Percentiles rank a stretch among this genome's conserved stretches.
phyloP scores from a whole-genome alignment of 2,797 vertebrate genomes.

The Luscinia megarhynchos region DNA sequence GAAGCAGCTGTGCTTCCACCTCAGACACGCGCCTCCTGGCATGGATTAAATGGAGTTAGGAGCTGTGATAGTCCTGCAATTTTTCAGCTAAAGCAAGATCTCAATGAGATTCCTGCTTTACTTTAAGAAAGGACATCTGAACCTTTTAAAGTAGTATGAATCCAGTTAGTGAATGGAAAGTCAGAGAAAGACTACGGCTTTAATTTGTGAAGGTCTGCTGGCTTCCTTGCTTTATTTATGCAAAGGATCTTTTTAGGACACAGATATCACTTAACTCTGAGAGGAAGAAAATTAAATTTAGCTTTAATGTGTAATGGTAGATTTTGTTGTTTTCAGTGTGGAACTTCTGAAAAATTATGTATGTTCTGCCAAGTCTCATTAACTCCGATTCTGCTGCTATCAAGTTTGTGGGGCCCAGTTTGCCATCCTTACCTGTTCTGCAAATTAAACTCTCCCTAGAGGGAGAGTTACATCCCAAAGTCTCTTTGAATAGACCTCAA shows the following conservation, averaged over 20 bases:
- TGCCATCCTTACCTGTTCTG: not conserved
- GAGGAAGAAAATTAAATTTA: slow-evolving; percentile 31
- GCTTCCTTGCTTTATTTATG: slow-evolving; percentile 20
- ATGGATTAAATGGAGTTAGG: not conserved
- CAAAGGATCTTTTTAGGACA: slow-evolving; percentile 1
- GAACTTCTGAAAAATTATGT: not conserved
- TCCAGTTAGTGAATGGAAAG: slow-evolving; percentile 7
- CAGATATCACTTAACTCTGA: not conserved
- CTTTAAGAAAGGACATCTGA: not conserved
- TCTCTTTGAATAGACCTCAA: not conserved
- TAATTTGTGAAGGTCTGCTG: slow-evolving; percentile 8
- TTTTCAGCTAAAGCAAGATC: not conserved
- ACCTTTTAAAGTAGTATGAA: not conserved
- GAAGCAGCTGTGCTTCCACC: not conserved
- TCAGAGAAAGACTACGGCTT: not conserved
- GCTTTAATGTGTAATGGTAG: not conserved
- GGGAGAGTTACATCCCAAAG: not conserved
- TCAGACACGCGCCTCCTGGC: not conserved
- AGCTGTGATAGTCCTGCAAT: not conserved
- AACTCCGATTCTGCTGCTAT: not conserved
- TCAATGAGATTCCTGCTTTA: not conserved
- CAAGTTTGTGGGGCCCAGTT: not conserved
- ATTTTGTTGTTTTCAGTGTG: not conserved
- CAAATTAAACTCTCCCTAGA: not conserved
- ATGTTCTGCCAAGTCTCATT: not conserved